Conservation (phyloP, 2,113 vertebrate species). For the Ranitomeya variabilis region DNA sequence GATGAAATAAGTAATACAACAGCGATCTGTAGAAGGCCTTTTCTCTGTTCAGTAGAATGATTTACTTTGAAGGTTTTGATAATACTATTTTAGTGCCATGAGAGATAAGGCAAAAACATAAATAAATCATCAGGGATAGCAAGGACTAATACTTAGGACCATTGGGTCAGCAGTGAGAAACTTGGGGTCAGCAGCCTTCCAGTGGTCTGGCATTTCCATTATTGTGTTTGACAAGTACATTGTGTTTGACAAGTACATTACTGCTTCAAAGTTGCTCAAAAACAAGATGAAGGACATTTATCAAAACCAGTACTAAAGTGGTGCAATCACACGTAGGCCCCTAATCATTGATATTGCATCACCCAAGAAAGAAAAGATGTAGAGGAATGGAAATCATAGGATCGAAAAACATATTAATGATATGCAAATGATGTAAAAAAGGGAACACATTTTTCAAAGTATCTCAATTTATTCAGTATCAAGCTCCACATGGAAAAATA, state of each 20-base stretch:
- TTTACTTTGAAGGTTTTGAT: too few relatives aligned
- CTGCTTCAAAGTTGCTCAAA: not conserved
- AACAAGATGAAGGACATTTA: not conserved
- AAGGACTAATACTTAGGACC: not conserved
- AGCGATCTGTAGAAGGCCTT: not conserved
- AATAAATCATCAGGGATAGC: not conserved
- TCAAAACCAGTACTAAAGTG: not conserved
- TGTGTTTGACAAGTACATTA: conserved; percentile 16
- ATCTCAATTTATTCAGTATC: too few relatives aligned
- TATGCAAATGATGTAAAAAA: too few relatives aligned
- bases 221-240: conserved; percentile 20
- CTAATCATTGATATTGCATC: too few relatives aligned
- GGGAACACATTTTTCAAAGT: too few relatives aligned
- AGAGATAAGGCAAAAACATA: not conserved
- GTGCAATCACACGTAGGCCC: not conserved
- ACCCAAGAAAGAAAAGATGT: too few relatives aligned
- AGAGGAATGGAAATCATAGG: too few relatives aligned
- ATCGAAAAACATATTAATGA: too few relatives aligned
- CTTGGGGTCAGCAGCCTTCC: not conserved
- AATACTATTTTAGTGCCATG: not conserved
- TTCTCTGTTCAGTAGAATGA: not conserved
- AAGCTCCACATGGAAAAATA: too few relatives aligned
- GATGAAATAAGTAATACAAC: not conserved
- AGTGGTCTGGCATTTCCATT: not conserved
- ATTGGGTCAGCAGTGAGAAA: not conserved